Percentiles rank a stretch among this genome's conserved stretches.
Conservation (phyloP, 30 jellyfish, hydroid and myxozoan species). For the Calvadosia cruxmelitensis region DNA sequence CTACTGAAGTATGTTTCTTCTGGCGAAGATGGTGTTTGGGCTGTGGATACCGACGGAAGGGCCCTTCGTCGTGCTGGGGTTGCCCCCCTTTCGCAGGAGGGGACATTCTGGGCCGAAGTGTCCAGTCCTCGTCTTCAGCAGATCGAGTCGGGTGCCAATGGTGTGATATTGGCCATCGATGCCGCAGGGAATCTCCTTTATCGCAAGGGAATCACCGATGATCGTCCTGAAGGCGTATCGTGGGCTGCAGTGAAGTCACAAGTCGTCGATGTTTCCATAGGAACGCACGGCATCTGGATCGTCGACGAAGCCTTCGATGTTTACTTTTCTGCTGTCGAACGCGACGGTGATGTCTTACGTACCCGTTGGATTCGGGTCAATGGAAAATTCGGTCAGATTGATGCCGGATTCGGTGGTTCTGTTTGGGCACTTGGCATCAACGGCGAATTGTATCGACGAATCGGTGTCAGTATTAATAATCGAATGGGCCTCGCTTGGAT, state of each 20-base stretch:
- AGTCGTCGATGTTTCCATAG: slow-evolving; percentile 38
- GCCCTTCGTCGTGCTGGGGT: slow-evolving; percentile 21
- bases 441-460: slow-evolving; percentile 42
- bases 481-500: slow-evolving; percentile 67
- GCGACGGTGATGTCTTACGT: slow-evolving; percentile 7
- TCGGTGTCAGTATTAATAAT: slow-evolving; percentile 31
- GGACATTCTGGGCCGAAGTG: slow-evolving; percentile 37
- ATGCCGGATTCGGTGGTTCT: slow-evolving; percentile 81
- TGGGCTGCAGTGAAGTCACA: slow-evolving; percentile 42
- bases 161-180: slow-evolving; percentile 54
- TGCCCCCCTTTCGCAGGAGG: slow-evolving; percentile 46
- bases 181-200: slow-evolving; percentile 17
- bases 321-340: slow-evolving; percentile 39
- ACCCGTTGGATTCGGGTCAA: slow-evolving; percentile 37
- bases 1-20: slow-evolving; percentile 41
- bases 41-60: slow-evolving; percentile 21
- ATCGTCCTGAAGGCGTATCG: slow-evolving; percentile 18
- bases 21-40: slow-evolving; percentile 97
- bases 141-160: slow-evolving; percentile 72
- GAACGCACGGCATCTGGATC: slow-evolving; percentile 78
- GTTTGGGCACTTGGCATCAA: slow-evolving; percentile 72
- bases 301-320: slow-evolving; percentile 24
- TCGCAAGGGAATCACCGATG: slow-evolving; percentile 13
- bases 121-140: slow-evolving; percentile 10
- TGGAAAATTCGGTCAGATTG: slow-evolving; percentile 35